A percentile compares a stretch with the other conserved stretches of the same genome.
Conservation (phyloP, 2,888 invertebrate species). For the Herminia tarsipennalis region DNA sequence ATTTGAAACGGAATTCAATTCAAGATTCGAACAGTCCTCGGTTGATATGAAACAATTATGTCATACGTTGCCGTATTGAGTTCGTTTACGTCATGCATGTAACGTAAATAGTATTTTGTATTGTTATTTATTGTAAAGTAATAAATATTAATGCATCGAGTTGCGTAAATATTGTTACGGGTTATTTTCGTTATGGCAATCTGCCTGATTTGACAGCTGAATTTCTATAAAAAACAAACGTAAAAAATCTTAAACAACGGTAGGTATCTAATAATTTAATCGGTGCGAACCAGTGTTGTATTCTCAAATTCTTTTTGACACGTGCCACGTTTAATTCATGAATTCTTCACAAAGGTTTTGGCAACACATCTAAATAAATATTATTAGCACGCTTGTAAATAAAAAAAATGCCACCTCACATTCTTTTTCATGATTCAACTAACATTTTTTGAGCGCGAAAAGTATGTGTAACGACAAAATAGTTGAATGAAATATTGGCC, state of each 20-base stretch:
- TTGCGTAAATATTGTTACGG: too few species aligned
- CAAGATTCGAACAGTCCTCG: slow-evolving; percentile 29
- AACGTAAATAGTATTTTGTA: neutral
- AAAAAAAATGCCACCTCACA: slow-evolving; percentile 1
- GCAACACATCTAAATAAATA: slow-evolving; percentile 33
- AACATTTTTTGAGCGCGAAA: slow-evolving; percentile 17
- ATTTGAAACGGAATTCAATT: slow-evolving; percentile 7
- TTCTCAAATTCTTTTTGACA: slow-evolving; percentile 9
- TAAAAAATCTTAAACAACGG: too few species aligned
- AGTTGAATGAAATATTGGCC: slow-evolving; percentile 11
- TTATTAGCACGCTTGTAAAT: slow-evolving; percentile 27
- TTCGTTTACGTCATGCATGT: slow-evolving; percentile 16
- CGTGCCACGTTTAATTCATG: slow-evolving; percentile 20
- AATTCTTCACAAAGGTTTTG: slow-evolving; percentile 19
- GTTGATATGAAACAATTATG: slow-evolving; percentile 21
- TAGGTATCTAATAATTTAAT: too few species aligned
- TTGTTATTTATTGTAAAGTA: too few species aligned
- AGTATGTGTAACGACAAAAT: slow-evolving; percentile 12
- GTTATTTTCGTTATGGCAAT: too few species aligned
- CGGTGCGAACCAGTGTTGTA: too few species aligned
- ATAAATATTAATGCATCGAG: too few species aligned
- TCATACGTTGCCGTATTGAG: slow-evolving; percentile 11
- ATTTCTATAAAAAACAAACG: too few species aligned
- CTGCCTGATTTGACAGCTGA: too few species aligned
- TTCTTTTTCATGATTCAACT: slow-evolving; percentile 19